A percentile compares a stretch with the other conserved stretches of the same genome.
Evolutionary conservation across 2,797 vertebrate genomes (phyloP).

Genomic region (Xiphophorus birchmanni): DNA sequence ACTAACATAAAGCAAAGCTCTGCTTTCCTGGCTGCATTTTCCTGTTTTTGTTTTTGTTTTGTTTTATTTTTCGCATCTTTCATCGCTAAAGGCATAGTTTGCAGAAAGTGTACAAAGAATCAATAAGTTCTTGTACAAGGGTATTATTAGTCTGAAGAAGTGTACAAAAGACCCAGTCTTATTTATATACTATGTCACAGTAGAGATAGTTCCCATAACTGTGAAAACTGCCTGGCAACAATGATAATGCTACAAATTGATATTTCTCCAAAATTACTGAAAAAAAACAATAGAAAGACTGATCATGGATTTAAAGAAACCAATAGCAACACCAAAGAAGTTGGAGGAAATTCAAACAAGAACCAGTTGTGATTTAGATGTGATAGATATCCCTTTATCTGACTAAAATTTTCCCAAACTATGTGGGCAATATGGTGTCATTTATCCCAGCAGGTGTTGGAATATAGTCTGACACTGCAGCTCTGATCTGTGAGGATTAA

Average conservation of each 20-base stretch:
- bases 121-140: background rate
- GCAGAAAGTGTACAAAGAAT: background rate
- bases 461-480: conserved; percentile 16
- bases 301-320: background rate
- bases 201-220: background rate
- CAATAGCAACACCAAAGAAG: background rate
- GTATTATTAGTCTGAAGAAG: background rate
- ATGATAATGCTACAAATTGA: background rate
- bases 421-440: background rate
- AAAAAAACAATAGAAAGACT: background rate
- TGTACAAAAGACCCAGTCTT: background rate
- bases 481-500: conserved; percentile 2
- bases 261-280: background rate
- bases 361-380: background rate
- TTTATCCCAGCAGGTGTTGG: conserved; percentile 34
- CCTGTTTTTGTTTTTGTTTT: background rate
- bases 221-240: background rate
- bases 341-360: background rate
- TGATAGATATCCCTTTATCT: background rate
- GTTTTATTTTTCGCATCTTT: background rate
- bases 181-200: background rate
- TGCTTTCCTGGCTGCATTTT: background rate
- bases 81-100: background rate
- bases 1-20: background rate
- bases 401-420: background rate